These are phyloP conservation scores for Perizoma flavofasciatum DNA, from an alignment of 2,888 invertebrate species.

Conservation along the genomic window DNA sequence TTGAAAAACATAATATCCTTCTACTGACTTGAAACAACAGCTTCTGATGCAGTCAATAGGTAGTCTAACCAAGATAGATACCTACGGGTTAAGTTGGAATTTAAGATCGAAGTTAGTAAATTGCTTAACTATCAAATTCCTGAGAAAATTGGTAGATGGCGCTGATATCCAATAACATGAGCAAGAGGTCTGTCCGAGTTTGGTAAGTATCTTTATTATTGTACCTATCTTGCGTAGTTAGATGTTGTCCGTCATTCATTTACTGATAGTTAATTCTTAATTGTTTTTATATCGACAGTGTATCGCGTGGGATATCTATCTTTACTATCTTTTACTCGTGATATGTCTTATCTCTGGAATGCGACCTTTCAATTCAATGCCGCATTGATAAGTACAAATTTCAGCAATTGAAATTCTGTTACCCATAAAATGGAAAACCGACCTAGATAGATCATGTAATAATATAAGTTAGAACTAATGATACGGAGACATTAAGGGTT, in stretches of 20 bases:
- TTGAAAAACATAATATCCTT: no score
- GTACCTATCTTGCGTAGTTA: no score
- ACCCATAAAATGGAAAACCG: no score
- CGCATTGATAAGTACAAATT: constrained; percentile 24
- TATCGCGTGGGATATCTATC: background rate
- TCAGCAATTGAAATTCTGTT: background rate
- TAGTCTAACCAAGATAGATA: constrained; percentile 11
- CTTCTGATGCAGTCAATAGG: constrained; percentile 17
- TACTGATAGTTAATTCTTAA: background rate
- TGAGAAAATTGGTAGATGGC: constrained; percentile 45
- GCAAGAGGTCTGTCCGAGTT: no score
- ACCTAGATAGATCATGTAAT: no score
- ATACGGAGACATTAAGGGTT: constrained; percentile 11
- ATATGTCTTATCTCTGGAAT: constrained; percentile 48
- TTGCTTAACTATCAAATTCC: constrained; percentile 33
- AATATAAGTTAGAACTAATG: no score
- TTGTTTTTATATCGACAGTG: background rate
- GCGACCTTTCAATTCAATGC: constrained; percentile 49
- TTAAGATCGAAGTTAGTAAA: constrained; percentile 27
- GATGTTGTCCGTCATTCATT: background rate
- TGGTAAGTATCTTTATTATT: no score
- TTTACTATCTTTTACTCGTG: constrained; percentile 1
- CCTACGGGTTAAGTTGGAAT: constrained; percentile 24
- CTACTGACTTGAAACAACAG: background rate
- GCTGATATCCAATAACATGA: constrained; percentile 28